Conservation (phyloP, 2,888 invertebrate species). For the Zaprionus lineosus region DNA sequence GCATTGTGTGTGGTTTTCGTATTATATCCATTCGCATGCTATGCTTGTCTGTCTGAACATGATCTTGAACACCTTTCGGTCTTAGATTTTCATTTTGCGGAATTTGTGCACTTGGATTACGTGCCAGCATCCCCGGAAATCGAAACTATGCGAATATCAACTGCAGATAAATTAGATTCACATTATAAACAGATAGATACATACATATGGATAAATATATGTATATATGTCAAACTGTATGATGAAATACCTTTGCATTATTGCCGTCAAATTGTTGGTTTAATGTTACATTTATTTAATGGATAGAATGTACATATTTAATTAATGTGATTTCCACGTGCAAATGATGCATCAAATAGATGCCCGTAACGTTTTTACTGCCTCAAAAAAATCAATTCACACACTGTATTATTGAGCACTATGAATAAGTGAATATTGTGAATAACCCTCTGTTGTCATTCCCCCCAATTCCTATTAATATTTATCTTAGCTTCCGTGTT, state of each 20-base stretch:
- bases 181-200: no score
- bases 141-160: constrained; percentile 44
- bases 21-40: background rate
- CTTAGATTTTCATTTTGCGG: constrained; percentile 39
- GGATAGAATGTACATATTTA: background rate
- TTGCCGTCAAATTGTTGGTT: constrained; percentile 38
- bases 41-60: background rate
- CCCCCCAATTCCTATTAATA: no score
- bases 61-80: background rate
- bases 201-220: no score
- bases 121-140: constrained; percentile 61
- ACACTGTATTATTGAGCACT: no score
- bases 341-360: background rate
- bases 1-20: constrained; percentile 27
- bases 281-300: constrained; percentile 18
- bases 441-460: no score
- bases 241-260: constrained; percentile 53
- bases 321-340: background rate
- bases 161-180: constrained; percentile 19
- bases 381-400: no score
- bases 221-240: constrained; percentile 25
- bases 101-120: constrained; percentile 48
- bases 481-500: no score
- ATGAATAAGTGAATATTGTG: no score
- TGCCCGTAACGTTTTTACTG: background rate